Percentiles rank a stretch among this genome's conserved stretches.
phyloP scores from a whole-genome alignment of 1,140 invertebrate genomes.

The Doryteuthis pealeii region DNA sequence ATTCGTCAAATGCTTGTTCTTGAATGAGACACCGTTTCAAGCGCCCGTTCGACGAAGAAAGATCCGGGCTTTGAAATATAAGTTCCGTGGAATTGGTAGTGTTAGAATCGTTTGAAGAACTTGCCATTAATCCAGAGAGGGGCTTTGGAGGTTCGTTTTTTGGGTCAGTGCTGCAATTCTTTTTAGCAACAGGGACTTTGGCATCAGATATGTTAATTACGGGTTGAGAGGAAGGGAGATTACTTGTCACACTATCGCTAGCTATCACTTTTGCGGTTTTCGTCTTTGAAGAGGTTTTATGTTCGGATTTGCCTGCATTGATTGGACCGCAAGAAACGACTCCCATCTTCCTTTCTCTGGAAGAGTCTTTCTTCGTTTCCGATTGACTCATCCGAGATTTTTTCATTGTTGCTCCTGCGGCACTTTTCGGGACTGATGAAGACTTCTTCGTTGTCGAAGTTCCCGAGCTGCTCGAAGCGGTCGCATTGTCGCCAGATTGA shows the following conservation, averaged over 20 bases:
- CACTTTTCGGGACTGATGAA: background rate
- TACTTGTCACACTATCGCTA: too few species aligned
- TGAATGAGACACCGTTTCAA: background rate
- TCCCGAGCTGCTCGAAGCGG: background rate
- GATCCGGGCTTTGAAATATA: too few species aligned
- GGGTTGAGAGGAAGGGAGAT: too few species aligned
- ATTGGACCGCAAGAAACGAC: background rate
- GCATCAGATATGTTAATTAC: background rate
- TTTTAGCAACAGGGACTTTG: background rate
- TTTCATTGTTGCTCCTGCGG: background rate
- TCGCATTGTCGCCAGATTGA: background rate
- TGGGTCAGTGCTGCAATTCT: background rate
- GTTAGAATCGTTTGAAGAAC: background rate
- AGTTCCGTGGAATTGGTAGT: background rate
- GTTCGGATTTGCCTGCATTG: too few species aligned
- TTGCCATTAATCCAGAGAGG: background rate
- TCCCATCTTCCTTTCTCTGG: background rate
- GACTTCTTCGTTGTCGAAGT: background rate
- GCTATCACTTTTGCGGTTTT: too few species aligned
- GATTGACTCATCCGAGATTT: background rate
- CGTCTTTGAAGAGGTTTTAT: too few species aligned
- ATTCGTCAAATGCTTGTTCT: slow-evolving; percentile 7
- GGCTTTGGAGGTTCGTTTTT: background rate
- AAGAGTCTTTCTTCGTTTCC: background rate
- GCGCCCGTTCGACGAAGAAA: background rate